These are phyloP conservation scores for Microtus montanus DNA, from an alignment of 2,113 vertebrate genomes.

Conservation along the genomic window DNA sequence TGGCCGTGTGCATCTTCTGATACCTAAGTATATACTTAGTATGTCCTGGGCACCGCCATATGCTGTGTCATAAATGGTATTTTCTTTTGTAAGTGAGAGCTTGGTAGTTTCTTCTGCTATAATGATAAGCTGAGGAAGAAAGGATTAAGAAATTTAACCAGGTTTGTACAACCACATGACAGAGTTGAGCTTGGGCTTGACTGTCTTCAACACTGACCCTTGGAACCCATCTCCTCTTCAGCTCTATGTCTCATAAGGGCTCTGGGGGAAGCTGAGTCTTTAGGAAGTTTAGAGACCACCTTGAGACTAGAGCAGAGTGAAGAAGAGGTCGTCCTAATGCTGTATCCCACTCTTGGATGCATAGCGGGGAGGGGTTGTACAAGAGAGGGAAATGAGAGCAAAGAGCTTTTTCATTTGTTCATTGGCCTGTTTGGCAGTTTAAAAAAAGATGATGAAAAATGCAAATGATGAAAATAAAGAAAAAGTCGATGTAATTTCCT, in stretches of 20 bases:
- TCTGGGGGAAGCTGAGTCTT: constrained; percentile 16
- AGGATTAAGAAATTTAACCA: not conserved
- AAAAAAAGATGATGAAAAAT: not conserved
- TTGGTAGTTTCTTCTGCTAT: constrained; percentile 6
- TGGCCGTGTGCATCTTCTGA: not conserved
- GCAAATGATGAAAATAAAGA: not conserved
- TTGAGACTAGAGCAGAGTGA: constrained; percentile 1
- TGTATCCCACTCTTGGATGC: not conserved
- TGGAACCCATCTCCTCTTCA: not conserved
- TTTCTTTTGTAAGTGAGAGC: not conserved
- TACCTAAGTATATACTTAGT: not conserved
- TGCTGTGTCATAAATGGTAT: not conserved
- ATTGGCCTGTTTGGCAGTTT: not conserved
- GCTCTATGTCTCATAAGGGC: not conserved
- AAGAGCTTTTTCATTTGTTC: constrained; percentile 5
- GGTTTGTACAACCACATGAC: not conserved
- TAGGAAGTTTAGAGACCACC: not conserved
- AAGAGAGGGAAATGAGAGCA: not conserved
- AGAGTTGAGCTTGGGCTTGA: not conserved
- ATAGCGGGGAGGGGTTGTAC: not conserved
- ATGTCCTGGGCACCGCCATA: not conserved
- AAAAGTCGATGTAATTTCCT: not conserved
- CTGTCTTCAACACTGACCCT: not conserved
- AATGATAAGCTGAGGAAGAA: not conserved
- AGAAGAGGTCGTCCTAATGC: not conserved